Base-by-base conservation (phyloP, 37 sponge, comb jelly and placozoan genomes). In the Mnemiopsis leidyi region DNA sequence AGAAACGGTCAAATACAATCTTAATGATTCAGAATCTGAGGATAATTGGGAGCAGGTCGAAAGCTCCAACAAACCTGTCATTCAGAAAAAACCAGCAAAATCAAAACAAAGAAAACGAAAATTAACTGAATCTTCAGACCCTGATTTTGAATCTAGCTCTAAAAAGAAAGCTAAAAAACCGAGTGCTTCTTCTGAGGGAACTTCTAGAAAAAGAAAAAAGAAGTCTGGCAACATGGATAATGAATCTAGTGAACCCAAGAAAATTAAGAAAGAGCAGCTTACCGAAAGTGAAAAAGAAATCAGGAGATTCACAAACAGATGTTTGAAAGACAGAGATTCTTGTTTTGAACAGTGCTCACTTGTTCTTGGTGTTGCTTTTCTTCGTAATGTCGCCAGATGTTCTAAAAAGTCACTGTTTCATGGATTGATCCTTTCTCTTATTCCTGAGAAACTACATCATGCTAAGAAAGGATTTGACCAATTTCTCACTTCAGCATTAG, bases 281-380 rank as follows among this genome's bases (percentile, higher is more conserved):
- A 39, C 61, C 39, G 90, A 85, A n/a, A 61, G 0, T 21, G 90
- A 85, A 40, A 85, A 85, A 40, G 90, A 85, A 85, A 40, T 85
- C 21, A 28, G 35, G 24, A 28, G 90, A n/a, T 85, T 85, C 29
- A 85, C 90, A 26, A 85, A 39, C 23, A 38, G 90, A 26, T 85
- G 90, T 85, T 3, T 85, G 3, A 85, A 85, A 25, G 90, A 85
- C 25, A 28, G 90, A 39, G 90, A 85, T 38, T 36, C 38, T 21
- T 85, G 90, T 26, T 40, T 85, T 5, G 90, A 85, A 26, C 90
- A 85, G 26, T 85, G 90, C 39, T 16, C 90, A 9, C 61, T 85
- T 28, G 61, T 40, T 28, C 32, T 85, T 21, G 90, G 90, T 85
- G 61, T 85, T 2, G 90, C 90, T 21, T 40, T 38, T 3, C 40